phyloP scores from a whole-genome alignment of 1,140 invertebrate species.

The Drosophila erecta region DNA sequence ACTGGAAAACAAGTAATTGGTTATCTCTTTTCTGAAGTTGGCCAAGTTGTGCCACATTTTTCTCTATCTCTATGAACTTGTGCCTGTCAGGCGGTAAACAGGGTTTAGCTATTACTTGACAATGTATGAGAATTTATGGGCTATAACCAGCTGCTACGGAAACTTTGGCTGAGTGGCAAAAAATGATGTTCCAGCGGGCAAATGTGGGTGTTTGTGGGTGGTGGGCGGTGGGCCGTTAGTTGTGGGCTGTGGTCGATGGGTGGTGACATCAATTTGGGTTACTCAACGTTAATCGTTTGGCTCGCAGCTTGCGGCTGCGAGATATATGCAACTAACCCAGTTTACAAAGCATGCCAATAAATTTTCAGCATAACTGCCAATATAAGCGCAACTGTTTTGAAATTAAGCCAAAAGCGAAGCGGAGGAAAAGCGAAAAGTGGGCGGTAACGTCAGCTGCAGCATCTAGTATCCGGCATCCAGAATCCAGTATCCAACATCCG shows the following conservation, averaged over 20 bases:
- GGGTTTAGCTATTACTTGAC: slow-evolving; percentile 43
- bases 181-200: slow-evolving; percentile 32
- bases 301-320: slow-evolving; percentile 45
- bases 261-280: slow-evolving; percentile 48
- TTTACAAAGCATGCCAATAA: slow-evolving; percentile 56
- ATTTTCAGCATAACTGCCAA: slow-evolving; percentile 56
- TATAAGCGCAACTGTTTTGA: slow-evolving; percentile 62
- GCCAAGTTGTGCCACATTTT: slow-evolving; percentile 5
- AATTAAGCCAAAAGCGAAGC: slow-evolving; percentile 47
- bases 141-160: slow-evolving; percentile 26
- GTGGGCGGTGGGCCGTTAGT: not conserved
- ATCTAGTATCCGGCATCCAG: slow-evolving; percentile 17
- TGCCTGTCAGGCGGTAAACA: slow-evolving; percentile 33
- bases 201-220: not conserved
- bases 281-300: slow-evolving; percentile 53
- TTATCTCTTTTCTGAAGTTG: not conserved
- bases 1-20: not conserved
- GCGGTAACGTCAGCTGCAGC: slow-evolving; percentile 50
- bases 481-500: not conserved
- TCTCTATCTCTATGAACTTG: slow-evolving; percentile 18
- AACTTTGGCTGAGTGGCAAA: slow-evolving; percentile 41
- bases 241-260: not conserved
- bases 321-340: slow-evolving; percentile 52
- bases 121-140: slow-evolving; percentile 50
- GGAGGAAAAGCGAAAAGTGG: not conserved